phyloP scores from a whole-genome alignment of 2,113 vertebrate species.

The Nerophis ophidion region DNA sequence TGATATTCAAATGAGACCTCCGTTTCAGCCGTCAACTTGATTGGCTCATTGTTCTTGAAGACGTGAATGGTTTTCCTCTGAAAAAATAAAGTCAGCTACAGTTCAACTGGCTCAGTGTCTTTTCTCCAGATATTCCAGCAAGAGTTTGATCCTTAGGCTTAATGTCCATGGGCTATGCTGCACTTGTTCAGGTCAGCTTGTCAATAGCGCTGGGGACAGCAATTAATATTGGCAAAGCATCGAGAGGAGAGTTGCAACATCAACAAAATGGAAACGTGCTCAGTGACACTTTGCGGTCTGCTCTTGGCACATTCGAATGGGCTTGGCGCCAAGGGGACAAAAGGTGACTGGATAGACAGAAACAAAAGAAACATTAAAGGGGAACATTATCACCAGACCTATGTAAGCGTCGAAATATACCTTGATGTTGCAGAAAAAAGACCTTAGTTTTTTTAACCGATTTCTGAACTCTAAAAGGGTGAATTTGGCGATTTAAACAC shows the following conservation, averaged over 20 bases:
- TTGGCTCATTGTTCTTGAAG: conserved; percentile 33
- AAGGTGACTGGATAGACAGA: conserved; percentile 14
- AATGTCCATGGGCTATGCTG: conserved; percentile 7
- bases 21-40: conserved; percentile 42
- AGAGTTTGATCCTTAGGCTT: conserved; percentile 10
- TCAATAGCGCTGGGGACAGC: conserved; percentile 41
- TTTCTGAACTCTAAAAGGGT: too few species aligned
- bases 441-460: too few species aligned
- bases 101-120: not conserved
- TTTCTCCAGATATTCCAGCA: conserved; percentile 12
- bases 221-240: conserved; percentile 64
- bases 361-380: conserved; percentile 19
- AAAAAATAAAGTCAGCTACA: not conserved
- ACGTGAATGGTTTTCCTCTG: not conserved
- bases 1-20: conserved; percentile 40
- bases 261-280: conserved; percentile 61
- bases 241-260: conserved; percentile 58
- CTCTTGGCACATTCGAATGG: conserved; percentile 50
- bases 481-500: too few species aligned
- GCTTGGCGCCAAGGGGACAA: conserved; percentile 25
- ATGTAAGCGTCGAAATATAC: too few species aligned
- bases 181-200: conserved; percentile 36
- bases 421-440: too few species aligned
- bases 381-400: too few species aligned
- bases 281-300: conserved; percentile 53